Conservation (phyloP, 2,113 vertebrate genomes). For the Chamaetylas fuelleborni region DNA sequence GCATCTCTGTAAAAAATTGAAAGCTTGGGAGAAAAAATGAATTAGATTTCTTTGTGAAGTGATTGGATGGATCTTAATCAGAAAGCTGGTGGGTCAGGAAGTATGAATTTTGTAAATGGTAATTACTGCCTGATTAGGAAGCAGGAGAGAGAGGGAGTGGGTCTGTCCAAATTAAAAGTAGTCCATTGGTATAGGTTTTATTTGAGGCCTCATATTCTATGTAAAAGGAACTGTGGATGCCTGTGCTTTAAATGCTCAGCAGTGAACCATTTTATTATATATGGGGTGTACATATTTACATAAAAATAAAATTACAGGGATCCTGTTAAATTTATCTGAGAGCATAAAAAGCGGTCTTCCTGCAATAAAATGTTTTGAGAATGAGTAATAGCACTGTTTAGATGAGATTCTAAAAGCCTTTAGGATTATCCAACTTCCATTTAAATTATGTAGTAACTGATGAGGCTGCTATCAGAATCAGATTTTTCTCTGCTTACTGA, state of each 20-base stretch:
- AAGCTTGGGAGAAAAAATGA: background rate
- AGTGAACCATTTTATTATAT: conserved; percentile 30
- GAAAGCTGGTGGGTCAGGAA: background rate
- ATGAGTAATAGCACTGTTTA: conserved; percentile 45
- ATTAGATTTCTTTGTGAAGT: background rate
- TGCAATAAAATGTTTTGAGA: conserved; percentile 47
- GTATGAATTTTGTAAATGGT: background rate
- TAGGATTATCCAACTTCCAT: conserved; percentile 51
- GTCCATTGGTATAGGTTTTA: background rate
- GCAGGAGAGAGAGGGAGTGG: background rate
- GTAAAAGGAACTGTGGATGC: background rate
- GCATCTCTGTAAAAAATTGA: background rate
- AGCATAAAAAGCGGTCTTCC: background rate
- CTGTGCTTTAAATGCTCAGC: background rate
- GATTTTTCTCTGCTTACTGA: conserved; percentile 53
- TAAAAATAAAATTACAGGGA: conserved; percentile 48
- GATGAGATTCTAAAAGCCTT: conserved; percentile 57
- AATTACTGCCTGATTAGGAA: background rate
- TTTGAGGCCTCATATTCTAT: background rate
- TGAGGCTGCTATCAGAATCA: conserved; percentile 47
- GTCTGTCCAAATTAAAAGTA: background rate
- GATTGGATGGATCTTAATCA: background rate
- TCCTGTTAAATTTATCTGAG: conserved; percentile 52
- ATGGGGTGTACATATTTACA: conserved; percentile 28
- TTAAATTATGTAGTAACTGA: conserved; percentile 63